Conservation (phyloP, 2,888 invertebrate species). For the Xylota segnis region DNA sequence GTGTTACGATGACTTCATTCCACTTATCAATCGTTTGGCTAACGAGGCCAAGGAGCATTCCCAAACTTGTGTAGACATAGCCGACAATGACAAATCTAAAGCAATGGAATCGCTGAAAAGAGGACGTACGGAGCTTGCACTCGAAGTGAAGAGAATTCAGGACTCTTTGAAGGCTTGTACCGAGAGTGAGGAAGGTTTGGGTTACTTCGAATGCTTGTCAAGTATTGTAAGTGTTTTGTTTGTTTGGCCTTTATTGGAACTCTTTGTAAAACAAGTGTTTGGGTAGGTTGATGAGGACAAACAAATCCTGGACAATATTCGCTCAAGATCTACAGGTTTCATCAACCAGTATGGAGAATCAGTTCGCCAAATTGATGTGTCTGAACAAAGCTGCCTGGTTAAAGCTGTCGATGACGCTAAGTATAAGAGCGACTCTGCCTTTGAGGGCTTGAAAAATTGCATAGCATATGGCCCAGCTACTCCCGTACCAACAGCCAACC, state of each 20-base stretch:
- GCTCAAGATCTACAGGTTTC: background rate
- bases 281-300: slow-evolving; percentile 20
- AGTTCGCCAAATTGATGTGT: background rate
- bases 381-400: slow-evolving; percentile 20
- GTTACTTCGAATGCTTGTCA: slow-evolving; percentile 71
- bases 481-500: background rate
- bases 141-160: slow-evolving; percentile 47
- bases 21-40: slow-evolving; percentile 57
- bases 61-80: slow-evolving; percentile 45
- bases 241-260: no score
- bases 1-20: slow-evolving; percentile 77
- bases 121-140: background rate
- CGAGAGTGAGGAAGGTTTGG: slow-evolving; percentile 60
- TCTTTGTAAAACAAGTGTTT: no score
- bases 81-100: background rate
- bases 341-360: background rate
- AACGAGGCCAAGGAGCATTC: slow-evolving; percentile 66
- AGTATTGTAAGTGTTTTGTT: slow-evolving; percentile 64
- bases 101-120: background rate
- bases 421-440: background rate
- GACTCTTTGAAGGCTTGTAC: slow-evolving; percentile 59
- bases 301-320: slow-evolving; percentile 14
- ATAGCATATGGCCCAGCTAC: background rate
- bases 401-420: slow-evolving; percentile 11
- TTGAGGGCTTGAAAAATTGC: background rate